Evolutionary conservation across 1,140 invertebrate genomes (phyloP), one percentile per base, ranked within the genome.

Genomic region (Drosophila parabipectinata): DNA sequence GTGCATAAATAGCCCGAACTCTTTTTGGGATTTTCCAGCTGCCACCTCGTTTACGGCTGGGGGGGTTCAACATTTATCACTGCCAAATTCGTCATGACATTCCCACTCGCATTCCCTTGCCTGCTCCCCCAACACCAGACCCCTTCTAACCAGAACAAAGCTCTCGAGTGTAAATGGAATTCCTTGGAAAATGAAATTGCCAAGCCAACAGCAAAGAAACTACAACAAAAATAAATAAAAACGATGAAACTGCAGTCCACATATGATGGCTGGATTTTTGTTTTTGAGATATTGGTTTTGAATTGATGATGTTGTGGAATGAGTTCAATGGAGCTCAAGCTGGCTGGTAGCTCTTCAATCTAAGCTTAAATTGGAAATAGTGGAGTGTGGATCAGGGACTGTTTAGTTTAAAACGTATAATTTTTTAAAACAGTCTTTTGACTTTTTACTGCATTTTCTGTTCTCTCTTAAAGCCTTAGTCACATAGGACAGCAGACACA

Each of bases 221-320:
- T 44, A 44, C n/a, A 44, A 44, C 34, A 59, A 39, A 21, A 32
- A 52, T 57, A 60, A 48, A 34, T 28, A 26, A 55, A 64, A 52
- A 47, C 34, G 32, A 61, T 44, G 28, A 63, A 82, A 83, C 53
- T 83, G 71, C 73, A 84, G 77, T 66, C 82, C 77, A 80, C 73
- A 69, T 61, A 81, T 85, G 82, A 77, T 81, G 66, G 77, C 51
- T 66, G 69, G 57, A 57, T 67, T 81, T 76, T 74, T 75, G 82
- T 81, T 85, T 85, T 85, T 85, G 81, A 85, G 82, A 75, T 84
- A 84, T 84, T 84, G 81, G 82, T 80, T 81, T 85, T 78, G 82
- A 85, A 87, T 81, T 87, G 81, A 85, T 81, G 82, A 63, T 67
- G 61, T 44, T 44, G 41, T 67, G 62, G 50, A 34, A 32, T 63